Percentiles rank a stretch among this genome's conserved stretches.
Evolutionary conservation across 2,888 invertebrate genomes (phyloP).

Genomic region (Trimorus sp.): DNA sequence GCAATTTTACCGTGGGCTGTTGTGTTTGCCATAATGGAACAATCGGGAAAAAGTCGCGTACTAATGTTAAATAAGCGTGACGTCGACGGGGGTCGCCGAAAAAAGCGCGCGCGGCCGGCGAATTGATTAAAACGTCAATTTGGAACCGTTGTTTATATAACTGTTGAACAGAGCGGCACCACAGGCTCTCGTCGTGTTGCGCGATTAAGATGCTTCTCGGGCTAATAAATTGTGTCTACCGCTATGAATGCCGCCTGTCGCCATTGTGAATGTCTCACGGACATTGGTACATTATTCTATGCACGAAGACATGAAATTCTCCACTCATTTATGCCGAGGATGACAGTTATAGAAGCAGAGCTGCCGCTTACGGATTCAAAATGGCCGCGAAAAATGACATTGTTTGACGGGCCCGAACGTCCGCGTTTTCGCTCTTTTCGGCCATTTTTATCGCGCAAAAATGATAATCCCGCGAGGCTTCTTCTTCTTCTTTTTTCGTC

Average conservation of each 20-base stretch:
- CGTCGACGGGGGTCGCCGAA: not conserved
- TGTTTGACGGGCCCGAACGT: conserved; percentile 38
- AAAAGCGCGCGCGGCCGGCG: conserved; percentile 36
- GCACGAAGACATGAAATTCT: conserved; percentile 67
- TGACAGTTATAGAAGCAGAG: conserved; percentile 64
- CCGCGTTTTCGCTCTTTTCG: too few species aligned
- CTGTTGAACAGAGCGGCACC: conserved; percentile 46
- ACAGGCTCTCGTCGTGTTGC: conserved; percentile 48
- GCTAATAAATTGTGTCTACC: conserved; percentile 66
- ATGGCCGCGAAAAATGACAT: conserved; percentile 59
- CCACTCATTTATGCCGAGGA: conserved; percentile 65
- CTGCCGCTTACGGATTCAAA: conserved; percentile 63
- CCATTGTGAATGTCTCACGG: conserved; percentile 63
- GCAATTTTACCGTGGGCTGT: too few species aligned
- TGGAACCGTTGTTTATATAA: conserved; percentile 61
- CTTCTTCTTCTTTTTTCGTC: too few species aligned
- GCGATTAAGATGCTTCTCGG: conserved; percentile 64
- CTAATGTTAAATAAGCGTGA: too few species aligned
- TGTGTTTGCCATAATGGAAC: too few species aligned
- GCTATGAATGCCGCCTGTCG: conserved; percentile 64
- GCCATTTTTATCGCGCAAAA: too few species aligned
- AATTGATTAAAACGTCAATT: conserved; percentile 63
- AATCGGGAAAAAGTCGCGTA: too few species aligned
- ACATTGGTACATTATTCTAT: conserved; percentile 66
- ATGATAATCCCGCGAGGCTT: too few species aligned